Evolutionary conservation across 2,888 invertebrate species (phyloP).

Genomic region (Lingula anatina): DNA sequence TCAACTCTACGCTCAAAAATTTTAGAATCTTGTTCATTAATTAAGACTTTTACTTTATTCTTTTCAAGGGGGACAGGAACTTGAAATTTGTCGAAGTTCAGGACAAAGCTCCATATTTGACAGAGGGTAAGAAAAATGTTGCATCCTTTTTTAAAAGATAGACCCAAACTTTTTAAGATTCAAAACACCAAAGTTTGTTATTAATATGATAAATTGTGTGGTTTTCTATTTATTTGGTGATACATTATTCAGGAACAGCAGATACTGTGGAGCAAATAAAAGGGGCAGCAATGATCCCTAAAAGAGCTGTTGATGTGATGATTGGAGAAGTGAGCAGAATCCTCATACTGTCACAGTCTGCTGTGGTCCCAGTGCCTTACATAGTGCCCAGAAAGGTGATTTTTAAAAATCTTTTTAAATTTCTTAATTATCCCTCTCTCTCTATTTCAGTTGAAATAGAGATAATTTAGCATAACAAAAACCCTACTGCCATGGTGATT

Average conservation of each 20-base stretch:
- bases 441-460: too few relatives aligned
- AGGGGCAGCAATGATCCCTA: constrained; percentile 87
- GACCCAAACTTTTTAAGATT: neutral
- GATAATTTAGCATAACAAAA: too few relatives aligned
- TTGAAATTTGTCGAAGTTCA: constrained; percentile 85
- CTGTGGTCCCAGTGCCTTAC: constrained; percentile 89
- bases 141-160: too few relatives aligned
- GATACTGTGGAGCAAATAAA: constrained; percentile 93
- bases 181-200: constrained; percentile 1
- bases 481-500: too few relatives aligned
- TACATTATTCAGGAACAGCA: constrained; percentile 57
- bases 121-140: constrained; percentile 62
- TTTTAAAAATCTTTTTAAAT: too few relatives aligned
- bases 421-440: too few relatives aligned
- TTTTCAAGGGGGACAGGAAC: constrained; percentile 68
- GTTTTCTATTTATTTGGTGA: too few relatives aligned
- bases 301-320: constrained; percentile 91
- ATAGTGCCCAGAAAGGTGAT: constrained; percentile 85
- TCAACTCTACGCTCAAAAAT: too few relatives aligned
- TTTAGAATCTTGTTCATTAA: too few relatives aligned
- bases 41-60: constrained; percentile 8
- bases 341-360: constrained; percentile 76
- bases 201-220: neutral
- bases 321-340: constrained; percentile 92
- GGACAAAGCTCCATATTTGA: constrained; percentile 82